Evolutionary conservation across 2,797 vertebrate genomes (phyloP), one percentile per base, ranked within the genome.

Genomic region (Rhinophrynus dorsalis): DNA sequence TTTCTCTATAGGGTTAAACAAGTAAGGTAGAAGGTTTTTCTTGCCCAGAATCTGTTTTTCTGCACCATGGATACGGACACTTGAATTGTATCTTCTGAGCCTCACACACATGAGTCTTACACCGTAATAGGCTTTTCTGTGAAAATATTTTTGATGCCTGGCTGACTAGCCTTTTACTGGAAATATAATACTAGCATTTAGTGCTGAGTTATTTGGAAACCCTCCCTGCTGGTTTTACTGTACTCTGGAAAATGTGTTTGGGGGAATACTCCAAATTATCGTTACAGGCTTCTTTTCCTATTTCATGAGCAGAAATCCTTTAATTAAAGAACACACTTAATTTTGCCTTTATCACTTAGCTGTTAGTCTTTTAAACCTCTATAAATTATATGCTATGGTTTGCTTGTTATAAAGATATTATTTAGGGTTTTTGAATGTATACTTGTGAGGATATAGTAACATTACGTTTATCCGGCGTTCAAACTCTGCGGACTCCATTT

Each of bases 201-300:
- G 80, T 82, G 82, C 72, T 60, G 69, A 54, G 74, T 85, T 81
- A 78, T 81, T 85, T 87, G 86, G 90, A 89, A 89, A 83, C 83
- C 76, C 83, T 88, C 79, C 88, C 86, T 68, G 80, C 83, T 87
- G 83, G 76, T 85, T 90, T 89, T 86, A 87, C 86, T 85, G 84
- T 63, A 71, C 51, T 71, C 68, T 63, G 90, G 83, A 71, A 80
- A 77, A 81, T 37, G 78, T 1, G 2, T 71, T 67, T 75, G 74
- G 77, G 61, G 86, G 89, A 92, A 83, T 83, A 83, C 83, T 79
- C 75, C 84, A 84, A 83, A 80, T 82, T 86, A 81, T 82, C 85
- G 81, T 78, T 79, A 79, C 76, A 54, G 68, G 84, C 77, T 75
- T 68, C 80, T 74, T 78, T 77, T 78, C 79, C 75, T 38, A 67